phyloP scores from a whole-genome alignment of 2,888 invertebrate species.

The Leucophora obtusa region DNA sequence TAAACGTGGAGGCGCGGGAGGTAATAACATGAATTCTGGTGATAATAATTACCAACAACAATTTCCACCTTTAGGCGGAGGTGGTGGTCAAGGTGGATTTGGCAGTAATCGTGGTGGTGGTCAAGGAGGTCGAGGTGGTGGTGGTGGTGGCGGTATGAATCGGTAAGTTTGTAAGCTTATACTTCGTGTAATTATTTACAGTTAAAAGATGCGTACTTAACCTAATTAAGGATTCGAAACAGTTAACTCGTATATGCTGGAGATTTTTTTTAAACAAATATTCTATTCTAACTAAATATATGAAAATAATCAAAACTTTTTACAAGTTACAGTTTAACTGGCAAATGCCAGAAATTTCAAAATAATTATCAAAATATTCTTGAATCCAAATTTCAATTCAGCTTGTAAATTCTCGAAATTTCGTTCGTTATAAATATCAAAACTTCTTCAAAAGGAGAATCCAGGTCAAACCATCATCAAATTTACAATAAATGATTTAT shows the following conservation, averaged over 20 bases:
- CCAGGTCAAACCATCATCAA: too few species aligned
- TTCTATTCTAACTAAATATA: too few species aligned
- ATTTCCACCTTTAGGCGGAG: constrained; percentile 72
- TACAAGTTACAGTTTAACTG: too few species aligned
- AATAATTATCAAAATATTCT: too few species aligned
- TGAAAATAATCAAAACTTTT: too few species aligned
- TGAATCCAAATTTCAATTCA: too few species aligned
- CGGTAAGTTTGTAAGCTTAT: constrained; percentile 70
- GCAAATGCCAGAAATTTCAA: too few species aligned
- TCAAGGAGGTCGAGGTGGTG: constrained; percentile 65
- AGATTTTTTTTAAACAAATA: not conserved
- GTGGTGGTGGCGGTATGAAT: constrained; percentile 66
- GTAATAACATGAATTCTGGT: constrained; percentile 64
- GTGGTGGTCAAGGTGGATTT: constrained; percentile 44
- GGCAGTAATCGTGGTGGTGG: constrained; percentile 57
- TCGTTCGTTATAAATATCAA: too few species aligned
- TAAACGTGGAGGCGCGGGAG: constrained; percentile 73
- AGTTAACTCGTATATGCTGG: not conserved
- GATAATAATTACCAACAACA: constrained; percentile 73
- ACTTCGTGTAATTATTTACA: not conserved
- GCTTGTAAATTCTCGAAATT: too few species aligned
- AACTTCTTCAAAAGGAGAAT: too few species aligned
- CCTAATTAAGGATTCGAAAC: not conserved
- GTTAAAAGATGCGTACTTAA: not conserved
- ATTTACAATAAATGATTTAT: too few species aligned